Evolutionary conservation across 2,113 vertebrate genomes (phyloP), one percentile per base, ranked within the genome.

Genomic region (Cryptomyrus ogoouensis): DNA sequence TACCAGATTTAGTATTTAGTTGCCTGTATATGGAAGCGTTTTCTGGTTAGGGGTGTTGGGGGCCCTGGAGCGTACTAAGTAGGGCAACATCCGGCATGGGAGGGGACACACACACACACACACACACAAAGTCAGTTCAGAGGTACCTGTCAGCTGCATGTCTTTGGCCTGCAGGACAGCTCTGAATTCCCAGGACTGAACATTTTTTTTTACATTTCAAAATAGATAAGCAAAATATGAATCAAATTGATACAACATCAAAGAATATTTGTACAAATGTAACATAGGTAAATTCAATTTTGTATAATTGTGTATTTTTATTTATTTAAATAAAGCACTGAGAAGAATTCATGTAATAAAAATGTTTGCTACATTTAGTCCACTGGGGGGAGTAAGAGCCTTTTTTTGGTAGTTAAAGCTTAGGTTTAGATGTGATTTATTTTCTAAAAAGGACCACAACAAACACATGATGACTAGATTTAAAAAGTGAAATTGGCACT

Each of bases 301-400:
- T 62, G 7, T 62, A 10, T 62, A 10, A 27, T n/a, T n/a, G n/a
- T 66, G n/a, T 66, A 66, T 66, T 66, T 66, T 66, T 66, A 27
- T 66, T 52, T 3, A 52, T 80, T 80, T 83, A 8, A 83, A 42
- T 44, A 42, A 83, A 24, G 39, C 77, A 19, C 62, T 70, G 8
- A 70, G 62, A 31, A 70, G 62, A 31, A 31, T 70, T 27, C 62
- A 31, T 27, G 62, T 12, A 70, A 31, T 66, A 70, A 66, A 66
- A 31, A 9, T 44, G 53, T 44, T 88, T 24, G 5, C 27, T 17
- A 39, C 6, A 27, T 89, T 49, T 86, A 39, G 47, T 87, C 89
- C 90, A 91, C 88, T 88, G 58, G 90, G 52, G 58, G 90, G 90
- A 27, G 88, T 1, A 83, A 89, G 62, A 83, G 66, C 1, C 84